Conservation (phyloP, 2,888 invertebrate species). For the Anodontia alba region DNA sequence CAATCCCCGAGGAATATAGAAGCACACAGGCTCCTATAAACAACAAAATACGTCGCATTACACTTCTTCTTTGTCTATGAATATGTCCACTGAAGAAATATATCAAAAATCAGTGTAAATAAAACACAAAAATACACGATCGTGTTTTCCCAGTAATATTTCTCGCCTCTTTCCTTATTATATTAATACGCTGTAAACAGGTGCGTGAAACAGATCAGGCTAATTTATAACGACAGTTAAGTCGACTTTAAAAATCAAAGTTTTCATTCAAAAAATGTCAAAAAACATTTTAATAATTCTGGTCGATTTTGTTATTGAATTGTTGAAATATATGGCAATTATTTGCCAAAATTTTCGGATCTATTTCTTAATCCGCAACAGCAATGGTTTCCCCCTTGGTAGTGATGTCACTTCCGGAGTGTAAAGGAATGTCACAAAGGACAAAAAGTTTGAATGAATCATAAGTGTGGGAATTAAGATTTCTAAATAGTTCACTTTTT, state of each 20-base stretch:
- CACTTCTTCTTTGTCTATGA: constrained; percentile 18
- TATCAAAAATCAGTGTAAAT: background rate
- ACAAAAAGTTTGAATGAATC: constrained; percentile 15
- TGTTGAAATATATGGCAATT: no score
- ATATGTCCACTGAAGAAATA: background rate
- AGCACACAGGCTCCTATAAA: constrained; percentile 45
- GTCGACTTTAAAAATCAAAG: no score
- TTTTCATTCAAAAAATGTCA: no score
- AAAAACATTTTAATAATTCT: no score
- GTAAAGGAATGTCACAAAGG: constrained; percentile 6
- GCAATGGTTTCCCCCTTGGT: background rate
- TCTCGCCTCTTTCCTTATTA: constrained; percentile 7
- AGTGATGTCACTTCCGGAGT: constrained; percentile 14
- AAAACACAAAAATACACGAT: background rate
- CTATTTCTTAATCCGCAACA: no score
- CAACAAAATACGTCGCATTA: constrained; percentile 38
- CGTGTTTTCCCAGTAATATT: constrained; percentile 6
- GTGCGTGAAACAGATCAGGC: constrained; percentile 3
- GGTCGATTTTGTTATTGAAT: no score
- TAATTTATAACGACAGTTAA: no score
- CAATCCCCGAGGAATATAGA: constrained; percentile 31
- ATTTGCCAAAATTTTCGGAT: no score
- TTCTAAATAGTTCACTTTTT: no score
- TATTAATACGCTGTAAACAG: constrained; percentile 4
- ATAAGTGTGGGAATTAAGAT: background rate